Evolutionary conservation across 1,140 invertebrate genomes (phyloP), one percentile per base, ranked within the genome.

Genomic region (Caenorhabditis brenneri): DNA sequence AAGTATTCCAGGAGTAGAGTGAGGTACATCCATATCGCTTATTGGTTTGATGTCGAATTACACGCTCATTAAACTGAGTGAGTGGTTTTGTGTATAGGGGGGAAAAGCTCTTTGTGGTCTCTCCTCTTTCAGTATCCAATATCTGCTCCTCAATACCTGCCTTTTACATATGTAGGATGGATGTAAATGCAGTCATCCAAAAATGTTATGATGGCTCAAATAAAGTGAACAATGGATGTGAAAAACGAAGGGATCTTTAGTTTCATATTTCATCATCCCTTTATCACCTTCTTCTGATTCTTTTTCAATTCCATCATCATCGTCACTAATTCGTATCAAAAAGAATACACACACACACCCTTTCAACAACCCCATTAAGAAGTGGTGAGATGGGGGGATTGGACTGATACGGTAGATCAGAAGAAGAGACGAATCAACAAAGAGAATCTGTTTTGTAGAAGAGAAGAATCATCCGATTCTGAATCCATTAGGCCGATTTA

Each of bases 41-140:
- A 74, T 74, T 74, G 65, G 65, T 74, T 74, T 74, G 65, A 74
- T 74, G 65, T 74, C 65, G 65, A 74, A 74, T 74, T 74, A 74
- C 65, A 74, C 65, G 65, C 65, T 74, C 65, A 74, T 74, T 74
- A 74, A 74, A 74, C 65, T 74, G 65, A 74, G 65, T 74, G 65
- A 74, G 65, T 74, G 65, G 65, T 74, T 74, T 74, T 74, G 65
- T 74, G 65, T 74, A 74, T 74, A 74, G 65, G 15, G 15, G 19
- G 65, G 65, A 74, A 74, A 74, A 74, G 65, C 65, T 74, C 65
- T 74, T 74, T 74, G 65, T 74, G 36, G 65, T 55, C 22, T 55
- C 24, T n/a, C 10, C 65, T 42, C 65, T 42, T 74, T 36, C 36
- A 74, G 65, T 74, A 74, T 74, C 65, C 65, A 74, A 74, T 74